These are phyloP conservation scores for Andrena camellia DNA, from an alignment of 2,888 invertebrate genomes.

Conservation along the genomic window DNA sequence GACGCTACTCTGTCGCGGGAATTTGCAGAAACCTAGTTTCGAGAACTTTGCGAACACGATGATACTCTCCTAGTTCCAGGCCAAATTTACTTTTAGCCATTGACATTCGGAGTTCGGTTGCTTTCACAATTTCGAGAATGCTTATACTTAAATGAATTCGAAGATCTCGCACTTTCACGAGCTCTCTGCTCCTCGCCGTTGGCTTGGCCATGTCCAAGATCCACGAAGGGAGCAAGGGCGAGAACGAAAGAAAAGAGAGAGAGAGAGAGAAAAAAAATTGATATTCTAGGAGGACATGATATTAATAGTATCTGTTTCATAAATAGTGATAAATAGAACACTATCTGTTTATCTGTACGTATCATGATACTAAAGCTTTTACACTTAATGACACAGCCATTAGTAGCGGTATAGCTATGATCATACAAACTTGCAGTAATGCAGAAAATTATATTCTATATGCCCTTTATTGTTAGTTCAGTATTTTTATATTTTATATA, in stretches of 20 bases:
- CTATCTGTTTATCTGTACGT: slow-evolving; percentile 82
- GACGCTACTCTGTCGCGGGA: slow-evolving; percentile 44
- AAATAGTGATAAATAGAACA: slow-evolving; percentile 79
- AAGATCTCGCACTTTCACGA: slow-evolving; percentile 65
- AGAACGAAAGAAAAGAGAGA: slow-evolving; percentile 18
- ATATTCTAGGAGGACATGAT: slow-evolving; percentile 75
- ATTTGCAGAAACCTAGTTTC: slow-evolving; percentile 47
- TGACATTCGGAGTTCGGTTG: slow-evolving; percentile 67
- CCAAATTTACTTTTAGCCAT: slow-evolving; percentile 65
- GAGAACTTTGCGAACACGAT: slow-evolving; percentile 65
- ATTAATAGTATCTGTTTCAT: slow-evolving; percentile 77
- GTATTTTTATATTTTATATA: slow-evolving; percentile 83
- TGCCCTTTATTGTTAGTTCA: slow-evolving; percentile 80
- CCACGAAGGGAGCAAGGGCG: slow-evolving; percentile 40
- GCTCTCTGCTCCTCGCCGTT: slow-evolving; percentile 64
- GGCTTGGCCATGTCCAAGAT: slow-evolving; percentile 45
- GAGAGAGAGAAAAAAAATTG: slow-evolving; percentile 44
- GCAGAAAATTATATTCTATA: slow-evolving; percentile 69
- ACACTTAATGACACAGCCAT: slow-evolving; percentile 80
- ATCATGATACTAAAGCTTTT: slow-evolving; percentile 84
- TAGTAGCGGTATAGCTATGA: slow-evolving; percentile 72
- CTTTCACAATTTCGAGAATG: slow-evolving; percentile 56
- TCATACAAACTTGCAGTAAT: slow-evolving; percentile 59
- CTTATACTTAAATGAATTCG: slow-evolving; percentile 53
- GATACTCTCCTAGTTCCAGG: slow-evolving; percentile 76